Base-by-base conservation (phyloP, 2,113 vertebrate species). In the Proteles cristata region DNA sequence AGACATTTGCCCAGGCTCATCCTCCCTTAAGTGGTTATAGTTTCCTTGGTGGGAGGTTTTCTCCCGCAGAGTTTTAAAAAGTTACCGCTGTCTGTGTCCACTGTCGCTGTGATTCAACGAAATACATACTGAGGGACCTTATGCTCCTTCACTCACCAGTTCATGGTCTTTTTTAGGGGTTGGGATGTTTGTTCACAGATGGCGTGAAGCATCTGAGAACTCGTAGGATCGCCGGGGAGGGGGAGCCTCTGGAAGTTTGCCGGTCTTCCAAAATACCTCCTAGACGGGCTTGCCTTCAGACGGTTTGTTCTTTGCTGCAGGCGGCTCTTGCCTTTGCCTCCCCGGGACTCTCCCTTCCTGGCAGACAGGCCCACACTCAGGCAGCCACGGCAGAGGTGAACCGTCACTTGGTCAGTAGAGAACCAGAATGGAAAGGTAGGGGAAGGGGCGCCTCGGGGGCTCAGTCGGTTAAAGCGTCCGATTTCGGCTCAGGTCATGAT, bases 291-390 rank as follows among this genome's bases (percentile, higher is more conserved):
- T 90, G 71, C 81, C 33, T 63, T 93, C 8, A 65, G 65, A 97
- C 39, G 81, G 73, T 86, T 86, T 86, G 74, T 94, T 94, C 79
- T 94, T 96, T 88, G 73, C 73, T 68, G 33, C 35, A 89, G 35
- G 21, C 61, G 61, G 53, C 83, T 74, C 10, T 48, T 92, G 23
- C 73, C 35, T 85, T 53, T 90, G 55, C 85, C 73, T 80, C 79
- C 65, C 25, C 65, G 68, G 66, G 89, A 88, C 63, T 87, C 43
- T 77, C 66, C 58, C 63, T 84, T 79, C 81, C 77, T 73, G 84
- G 39, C 39, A 39, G 39, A 39, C 39, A 39, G 39, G 23, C 48
- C n/a, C 58, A 31, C 23, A 55, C 50, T 90, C 31, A 86, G 84
- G 73, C 35, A 96, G 58, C 39, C 33, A 76, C 48, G 16, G 39